Conservation (phyloP, 2,113 vertebrate species). For the Tragelaphus imberbis region DNA sequence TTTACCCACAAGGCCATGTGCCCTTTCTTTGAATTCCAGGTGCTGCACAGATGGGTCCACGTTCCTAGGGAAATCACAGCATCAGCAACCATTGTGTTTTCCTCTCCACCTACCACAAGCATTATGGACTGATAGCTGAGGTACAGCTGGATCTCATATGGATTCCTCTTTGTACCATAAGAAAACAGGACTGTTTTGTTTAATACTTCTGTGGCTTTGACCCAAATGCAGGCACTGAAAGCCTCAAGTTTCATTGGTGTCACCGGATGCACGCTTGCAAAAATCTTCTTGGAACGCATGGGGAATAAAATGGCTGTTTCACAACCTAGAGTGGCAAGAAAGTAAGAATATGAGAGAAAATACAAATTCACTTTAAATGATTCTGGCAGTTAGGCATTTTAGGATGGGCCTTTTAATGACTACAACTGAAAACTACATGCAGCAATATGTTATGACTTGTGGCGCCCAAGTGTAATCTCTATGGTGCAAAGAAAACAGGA, state of each 20-base stretch:
- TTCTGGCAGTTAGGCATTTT: background rate
- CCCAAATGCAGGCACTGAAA: constrained; percentile 92
- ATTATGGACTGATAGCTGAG: constrained; percentile 78
- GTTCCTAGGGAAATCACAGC: constrained; percentile 64
- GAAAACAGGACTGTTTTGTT: constrained; percentile 93
- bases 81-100: constrained; percentile 79
- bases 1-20: constrained; percentile 83
- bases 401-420: background rate
- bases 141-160: constrained; percentile 92
- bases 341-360: background rate
- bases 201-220: constrained; percentile 84
- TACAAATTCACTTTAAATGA: background rate
- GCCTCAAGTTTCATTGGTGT: constrained; percentile 78
- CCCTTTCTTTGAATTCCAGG: constrained; percentile 88
- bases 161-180: constrained; percentile 90
- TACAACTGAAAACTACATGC: background rate
- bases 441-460: background rate
- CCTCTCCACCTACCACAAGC: constrained; percentile 83
- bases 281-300: constrained; percentile 92
- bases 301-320: constrained; percentile 93
- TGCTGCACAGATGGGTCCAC: constrained; percentile 91
- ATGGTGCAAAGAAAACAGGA: background rate
- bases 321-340: constrained; percentile 81
- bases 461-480: background rate
- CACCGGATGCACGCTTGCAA: constrained; percentile 83